Conservation (phyloP, 1,140 invertebrate genomes). For the Stegodyphus mimosarum region DNA sequence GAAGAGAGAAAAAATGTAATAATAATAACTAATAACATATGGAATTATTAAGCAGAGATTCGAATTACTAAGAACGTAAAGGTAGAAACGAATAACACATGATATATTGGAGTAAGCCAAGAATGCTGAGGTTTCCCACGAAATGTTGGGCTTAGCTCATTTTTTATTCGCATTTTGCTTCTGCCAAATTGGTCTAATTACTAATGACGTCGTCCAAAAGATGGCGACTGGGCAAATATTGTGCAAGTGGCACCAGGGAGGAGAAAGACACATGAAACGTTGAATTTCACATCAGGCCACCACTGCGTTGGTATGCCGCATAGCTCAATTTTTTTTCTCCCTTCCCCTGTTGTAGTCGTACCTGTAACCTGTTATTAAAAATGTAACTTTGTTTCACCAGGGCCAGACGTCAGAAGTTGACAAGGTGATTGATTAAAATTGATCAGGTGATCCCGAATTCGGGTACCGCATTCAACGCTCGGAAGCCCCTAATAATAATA, state of each 20-base stretch:
- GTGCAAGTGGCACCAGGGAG: constrained; percentile 31
- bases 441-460: constrained; percentile 58
- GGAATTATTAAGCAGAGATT: constrained; percentile 59
- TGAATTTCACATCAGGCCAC: constrained; percentile 50
- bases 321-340: constrained; percentile 4
- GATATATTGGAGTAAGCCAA: constrained; percentile 48
- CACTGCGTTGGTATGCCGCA: constrained; percentile 48
- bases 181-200: constrained; percentile 58
- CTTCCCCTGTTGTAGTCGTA: constrained; percentile 33
- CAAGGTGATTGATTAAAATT: constrained; percentile 61
- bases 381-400: constrained; percentile 59
- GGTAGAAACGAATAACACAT: constrained; percentile 59
- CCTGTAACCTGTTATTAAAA: constrained; percentile 58
- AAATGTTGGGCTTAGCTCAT: constrained; percentile 51
- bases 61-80: constrained; percentile 59
- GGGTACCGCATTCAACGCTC: constrained; percentile 47
- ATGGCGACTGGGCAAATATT: constrained; percentile 38
- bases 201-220: constrained; percentile 23
- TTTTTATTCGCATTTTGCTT: constrained; percentile 56
- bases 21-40: constrained; percentile 37
- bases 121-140: constrained; percentile 57
- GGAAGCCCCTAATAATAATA: constrained; percentile 59
- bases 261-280: constrained; percentile 21
- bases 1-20: neutral
- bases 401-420: constrained; percentile 54